Evolutionary conservation across 2,888 invertebrate genomes (phyloP), one percentile per base, ranked within the genome.

Genomic region (Slavum lentiscoides): DNA sequence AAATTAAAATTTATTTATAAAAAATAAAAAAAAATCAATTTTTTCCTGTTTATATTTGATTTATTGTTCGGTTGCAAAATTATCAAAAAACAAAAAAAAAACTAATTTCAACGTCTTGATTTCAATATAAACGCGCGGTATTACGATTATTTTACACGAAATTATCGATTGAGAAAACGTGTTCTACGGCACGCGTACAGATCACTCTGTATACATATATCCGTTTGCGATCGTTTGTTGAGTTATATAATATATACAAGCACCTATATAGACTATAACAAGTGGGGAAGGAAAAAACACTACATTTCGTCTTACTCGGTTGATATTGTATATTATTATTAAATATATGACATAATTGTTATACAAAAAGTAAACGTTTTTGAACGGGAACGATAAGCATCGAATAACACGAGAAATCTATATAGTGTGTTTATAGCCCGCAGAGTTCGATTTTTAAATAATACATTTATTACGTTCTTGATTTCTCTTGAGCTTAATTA

Each of bases 401-500:
- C 21, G 19, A 59, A 67, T 58, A 39, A 74, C 74, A 49, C 15
- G 49, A 49, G 11, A 49, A 49, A 49, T 11, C 49, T 49, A 13
- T 49, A 49, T 11, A 49, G 7, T 4, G 7, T 43, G 11, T 13
- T 13, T 49, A 49, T 49, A 49, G 49, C 49, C 49, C 13, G 15
- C 11, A 13, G 49, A 13, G 43, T 49, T 49, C 13, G 49, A 49
- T 49, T 49, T 43, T 49, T 49, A 49, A 49, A 49, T 13, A 49
- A 15, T 49, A 13, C 11, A 49, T 49, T 49, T 49, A 49, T 66
- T 66, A 66, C n/a, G 55, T 53, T 66, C n/a, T 66, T 39, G 74
- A 74, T 74, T 74, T 74, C 74, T 66, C 74, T 64, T 37, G 55
- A 55, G 53, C n/a, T 74, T 55, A 74, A 74, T 66, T 37, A 37